Evolutionary conservation across 2,888 invertebrate species (phyloP).

Genomic region (Oxystoma pomonae): DNA sequence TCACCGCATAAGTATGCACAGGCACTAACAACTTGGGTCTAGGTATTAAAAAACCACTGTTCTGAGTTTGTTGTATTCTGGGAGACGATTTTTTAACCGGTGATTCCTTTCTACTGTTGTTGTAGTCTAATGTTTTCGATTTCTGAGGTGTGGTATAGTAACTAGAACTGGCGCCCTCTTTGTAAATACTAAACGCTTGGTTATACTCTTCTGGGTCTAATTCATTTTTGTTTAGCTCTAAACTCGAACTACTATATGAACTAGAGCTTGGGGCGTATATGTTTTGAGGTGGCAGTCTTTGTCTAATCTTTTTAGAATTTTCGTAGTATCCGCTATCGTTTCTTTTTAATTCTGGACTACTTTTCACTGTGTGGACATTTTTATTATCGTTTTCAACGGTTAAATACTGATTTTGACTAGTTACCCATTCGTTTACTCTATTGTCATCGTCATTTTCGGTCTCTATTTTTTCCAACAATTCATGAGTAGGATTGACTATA

Average conservation of each 20-base stretch:
- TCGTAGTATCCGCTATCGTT: constrained; percentile 45
- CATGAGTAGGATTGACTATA: constrained; percentile 25
- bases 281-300: constrained; percentile 43
- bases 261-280: constrained; percentile 37
- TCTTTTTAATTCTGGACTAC: constrained; percentile 30
- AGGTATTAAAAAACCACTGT: constrained; percentile 71
- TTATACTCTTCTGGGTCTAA: constrained; percentile 22
- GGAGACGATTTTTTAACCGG: constrained; percentile 12
- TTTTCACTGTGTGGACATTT: constrained; percentile 1
- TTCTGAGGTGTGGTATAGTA: constrained; percentile 10
- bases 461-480: constrained; percentile 21
- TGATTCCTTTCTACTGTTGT: background rate
- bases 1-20: constrained; percentile 79
- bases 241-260: constrained; percentile 19
- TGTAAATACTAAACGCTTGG: constrained; percentile 37
- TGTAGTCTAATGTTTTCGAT: background rate
- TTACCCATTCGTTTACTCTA: constrained; percentile 42
- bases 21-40: constrained; percentile 83
- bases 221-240: background rate
- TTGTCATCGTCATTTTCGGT: constrained; percentile 26
- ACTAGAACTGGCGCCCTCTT: constrained; percentile 33
- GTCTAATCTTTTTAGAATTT: constrained; percentile 41
- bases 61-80: constrained; percentile 15
- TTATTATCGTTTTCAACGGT: constrained; percentile 12
- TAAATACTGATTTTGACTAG: constrained; percentile 43